Percentiles rank a stretch among this genome's conserved stretches.
phyloP scores from a whole-genome alignment of 2,797 vertebrate species.

The Ataeniobius toweri region DNA sequence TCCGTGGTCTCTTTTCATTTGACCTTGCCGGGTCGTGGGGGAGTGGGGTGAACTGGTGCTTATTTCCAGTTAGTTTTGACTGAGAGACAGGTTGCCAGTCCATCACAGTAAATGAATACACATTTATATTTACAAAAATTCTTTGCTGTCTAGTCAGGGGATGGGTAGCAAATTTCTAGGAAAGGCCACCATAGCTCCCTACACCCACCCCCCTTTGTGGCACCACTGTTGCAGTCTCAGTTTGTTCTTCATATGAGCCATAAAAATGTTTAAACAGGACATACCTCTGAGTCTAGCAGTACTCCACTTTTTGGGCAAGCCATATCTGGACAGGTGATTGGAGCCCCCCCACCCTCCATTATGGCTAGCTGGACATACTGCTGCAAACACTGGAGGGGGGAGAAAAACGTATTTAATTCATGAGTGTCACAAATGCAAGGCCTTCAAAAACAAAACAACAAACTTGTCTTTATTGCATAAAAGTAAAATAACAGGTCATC shows the following conservation, averaged over 20 bases:
- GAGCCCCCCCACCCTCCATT: slow-evolving; percentile 89
- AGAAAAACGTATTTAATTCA: slow-evolving; percentile 16
- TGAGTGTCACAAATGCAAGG: background rate
- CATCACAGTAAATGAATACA: no score
- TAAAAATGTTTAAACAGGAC: slow-evolving; percentile 10
- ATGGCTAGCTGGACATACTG: slow-evolving; percentile 91
- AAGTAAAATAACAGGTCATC: background rate
- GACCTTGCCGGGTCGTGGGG: no score
- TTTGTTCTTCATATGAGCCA: slow-evolving; percentile 14
- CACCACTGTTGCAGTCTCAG: background rate
- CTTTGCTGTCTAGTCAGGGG: background rate
- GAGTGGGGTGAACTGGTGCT: no score
- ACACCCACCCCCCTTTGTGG: no score
- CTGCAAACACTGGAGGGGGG: slow-evolving; percentile 86
- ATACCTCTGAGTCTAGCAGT: slow-evolving; percentile 92
- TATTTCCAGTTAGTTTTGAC: no score
- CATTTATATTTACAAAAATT: background rate
- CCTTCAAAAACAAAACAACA: background rate
- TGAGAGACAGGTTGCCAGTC: no score
- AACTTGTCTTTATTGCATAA: background rate
- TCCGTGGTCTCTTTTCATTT: no score
- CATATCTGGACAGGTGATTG: slow-evolving; percentile 93
- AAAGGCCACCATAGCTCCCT: background rate
- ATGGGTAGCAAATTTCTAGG: background rate
- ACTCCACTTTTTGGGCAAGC: slow-evolving; percentile 85